Conservation (phyloP, 2,113 vertebrate genomes). For the Poecilia latipinna region DNA sequence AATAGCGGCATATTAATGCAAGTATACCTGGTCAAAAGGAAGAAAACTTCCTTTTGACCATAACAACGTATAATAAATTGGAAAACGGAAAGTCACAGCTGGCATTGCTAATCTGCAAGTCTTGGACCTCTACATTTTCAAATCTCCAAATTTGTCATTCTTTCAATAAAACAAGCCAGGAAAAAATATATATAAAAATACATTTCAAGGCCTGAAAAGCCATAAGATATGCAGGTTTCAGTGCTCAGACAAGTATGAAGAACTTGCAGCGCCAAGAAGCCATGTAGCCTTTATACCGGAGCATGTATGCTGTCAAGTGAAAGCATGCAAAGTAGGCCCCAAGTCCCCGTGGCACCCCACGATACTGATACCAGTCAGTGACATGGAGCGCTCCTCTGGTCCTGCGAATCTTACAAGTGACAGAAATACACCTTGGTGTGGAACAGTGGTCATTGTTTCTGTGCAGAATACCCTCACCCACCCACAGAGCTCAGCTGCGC, state of each 20-base stretch:
- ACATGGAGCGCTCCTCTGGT: not conserved
- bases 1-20: too few relatives aligned
- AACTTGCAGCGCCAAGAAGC: not conserved
- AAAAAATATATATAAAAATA: not conserved
- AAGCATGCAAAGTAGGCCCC: slow-evolving; percentile 11
- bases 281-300: slow-evolving; percentile 5
- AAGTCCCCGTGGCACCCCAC: not conserved
- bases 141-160: too few relatives aligned
- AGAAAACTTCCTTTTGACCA: slow-evolving; percentile 23
- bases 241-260: not conserved
- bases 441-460: slow-evolving; percentile 1
- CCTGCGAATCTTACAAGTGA: not conserved
- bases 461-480: not conserved
- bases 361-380: slow-evolving; percentile 3
- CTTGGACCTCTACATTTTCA: not conserved
- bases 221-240: not conserved
- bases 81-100: slow-evolving; percentile 14
- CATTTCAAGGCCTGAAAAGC: not conserved
- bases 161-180: not conserved
- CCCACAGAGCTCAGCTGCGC: not conserved
- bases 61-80: slow-evolving; percentile 35
- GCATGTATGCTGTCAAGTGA: slow-evolving; percentile 13
- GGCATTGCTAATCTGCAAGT: not conserved
- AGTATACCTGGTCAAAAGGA: not conserved
- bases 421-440: not conserved